phyloP scores from a whole-genome alignment of 2,888 invertebrate species.

The Colletes collaris region DNA sequence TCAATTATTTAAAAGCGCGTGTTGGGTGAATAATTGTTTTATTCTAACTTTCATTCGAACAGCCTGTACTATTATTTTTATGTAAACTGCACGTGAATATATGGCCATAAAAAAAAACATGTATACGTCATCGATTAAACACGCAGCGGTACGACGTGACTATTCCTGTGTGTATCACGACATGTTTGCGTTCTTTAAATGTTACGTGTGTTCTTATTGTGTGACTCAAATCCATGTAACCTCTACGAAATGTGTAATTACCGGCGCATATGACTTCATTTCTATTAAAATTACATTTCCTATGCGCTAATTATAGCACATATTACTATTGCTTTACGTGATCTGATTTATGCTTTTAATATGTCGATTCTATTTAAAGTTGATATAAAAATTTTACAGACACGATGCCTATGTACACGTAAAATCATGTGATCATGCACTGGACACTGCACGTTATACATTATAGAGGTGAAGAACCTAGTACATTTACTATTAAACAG shows the following conservation, averaged over 20 bases:
- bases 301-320: neutral
- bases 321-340: neutral
- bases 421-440: neutral
- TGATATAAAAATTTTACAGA: too few relatives aligned
- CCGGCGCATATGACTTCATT: neutral
- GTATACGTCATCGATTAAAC: conserved; percentile 39
- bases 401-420: neutral
- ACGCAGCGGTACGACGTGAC: conserved; percentile 33
- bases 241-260: neutral
- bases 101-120: neutral
- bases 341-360: neutral
- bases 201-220: neutral
- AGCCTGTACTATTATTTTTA: neutral
- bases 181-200: conserved; percentile 7
- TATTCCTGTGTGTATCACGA: conserved; percentile 19
- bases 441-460: conserved; percentile 11
- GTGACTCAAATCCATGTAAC: neutral
- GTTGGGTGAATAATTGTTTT: neutral
- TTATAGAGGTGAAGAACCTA: conserved; percentile 16
- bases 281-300: conserved; percentile 6
- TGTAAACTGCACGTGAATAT: conserved; percentile 1
- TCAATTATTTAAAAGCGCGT: neutral
- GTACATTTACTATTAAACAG: neutral
- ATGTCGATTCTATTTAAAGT: neutral
- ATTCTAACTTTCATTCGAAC: neutral